Evolutionary conservation across 2,113 vertebrate species (phyloP), one percentile per base, ranked within the genome.

Genomic region (Colius striatus): DNA sequence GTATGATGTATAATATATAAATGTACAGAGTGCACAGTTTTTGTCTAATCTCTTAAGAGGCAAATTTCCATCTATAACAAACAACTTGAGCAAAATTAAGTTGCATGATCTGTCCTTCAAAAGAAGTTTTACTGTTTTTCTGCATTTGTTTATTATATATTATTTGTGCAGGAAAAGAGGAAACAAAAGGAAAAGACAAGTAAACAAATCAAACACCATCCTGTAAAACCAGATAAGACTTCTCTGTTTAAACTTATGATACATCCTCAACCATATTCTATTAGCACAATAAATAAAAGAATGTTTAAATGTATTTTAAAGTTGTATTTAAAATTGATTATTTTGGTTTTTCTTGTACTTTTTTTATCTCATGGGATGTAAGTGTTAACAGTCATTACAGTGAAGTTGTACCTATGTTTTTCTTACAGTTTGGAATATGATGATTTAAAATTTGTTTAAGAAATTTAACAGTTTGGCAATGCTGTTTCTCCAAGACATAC

Each of bases 91-190:
- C 50, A 81, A 57, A 79, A 45, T 60, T 18, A 58, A 87, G 51
- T 73, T 67, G 58, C 58, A 45, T 68, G 45, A 30, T 61, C 4
- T 43, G 68, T 63, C 14, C 47, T 61, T 88, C 22, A 61, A 45
- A 88, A 75, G 66, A 36, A 38, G 9, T 71, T 45, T 83, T 30
- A 43, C 36, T 13, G 30, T 83, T 89, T 89, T 95, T 83, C n/a
- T 13, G 5, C 41, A 32, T n/a, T 60, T 74, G 29, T 80, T 77
- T 70, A 54, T 73, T 16, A 29, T 68, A 10, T 60, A 17, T 60
- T 55, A 63, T 54, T 60, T 60, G 54, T 79, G 32, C 20, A 70
- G 55, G 43, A 47, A 70, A 61, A 41, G 54, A 8, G 55, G 10
- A 6, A 2, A 0, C 3, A 8, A 32, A 30, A 19, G 30, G 43